Evolutionary conservation across 1,140 invertebrate species (phyloP), one percentile per base, ranked within the genome.

Genomic region (Drosophila arawakana): DNA sequence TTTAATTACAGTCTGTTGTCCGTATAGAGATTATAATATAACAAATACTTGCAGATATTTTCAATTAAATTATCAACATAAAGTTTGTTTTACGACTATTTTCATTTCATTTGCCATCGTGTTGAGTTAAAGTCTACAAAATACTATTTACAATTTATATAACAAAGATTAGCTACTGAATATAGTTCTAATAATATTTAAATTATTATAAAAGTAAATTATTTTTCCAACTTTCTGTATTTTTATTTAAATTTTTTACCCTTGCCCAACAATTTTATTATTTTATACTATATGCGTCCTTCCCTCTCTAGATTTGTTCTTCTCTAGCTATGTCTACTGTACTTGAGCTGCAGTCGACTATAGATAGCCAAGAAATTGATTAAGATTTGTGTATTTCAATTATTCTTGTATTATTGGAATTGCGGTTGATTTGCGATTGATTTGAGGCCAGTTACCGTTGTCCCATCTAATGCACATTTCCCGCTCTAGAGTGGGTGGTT

Each of bases 1-100:
- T 54, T 70, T 74, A 83, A 83, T 83, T 88, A 76, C 72, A 57
- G 71, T 68, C 5, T 49, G 35, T 39, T 47, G 30, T 54, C 37
- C 41, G 15, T 30, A 46, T 49, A 34, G 21, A 11, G 8, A 61
- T 43, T 34, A 18, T 11, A 13, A 59, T 59, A 44, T 25, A 34
- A 43, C 13, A 39, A n/a, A 30, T 46, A 8, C n/a, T 25, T 7
- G 21, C 21, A 13, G 1, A 34, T 25, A 47, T 58, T 34, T 30
- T 49, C 5, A 3, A 57, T 37, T 25, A n/a, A 43, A 13, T 15
- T 15, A 6, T 43, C 41, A 43, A 11, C 2, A 15, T 15, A 9
- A 10, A 3, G 8, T 10, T 49, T 39, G n/a, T 61, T 34, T 3
- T 30, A 30, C 25, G 6, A 30, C 7, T 50, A 21, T 34, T 10